phyloP scores from a whole-genome alignment of 2,113 vertebrate species.

The Sigmodon hispidus region DNA sequence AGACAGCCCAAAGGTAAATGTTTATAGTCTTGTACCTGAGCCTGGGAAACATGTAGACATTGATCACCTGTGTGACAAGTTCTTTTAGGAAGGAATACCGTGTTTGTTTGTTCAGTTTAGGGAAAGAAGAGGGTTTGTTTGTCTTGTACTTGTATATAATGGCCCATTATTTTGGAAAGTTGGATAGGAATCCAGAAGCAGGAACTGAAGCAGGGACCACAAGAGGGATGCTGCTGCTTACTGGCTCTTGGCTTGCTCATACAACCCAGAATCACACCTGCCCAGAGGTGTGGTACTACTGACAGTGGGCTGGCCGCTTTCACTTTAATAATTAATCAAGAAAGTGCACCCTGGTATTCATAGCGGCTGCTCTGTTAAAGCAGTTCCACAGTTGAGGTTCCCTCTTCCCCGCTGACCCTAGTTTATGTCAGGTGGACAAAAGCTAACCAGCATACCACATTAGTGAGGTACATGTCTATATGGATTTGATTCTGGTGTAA shows the following conservation, averaged over 20 bases:
- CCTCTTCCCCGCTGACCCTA: neutral
- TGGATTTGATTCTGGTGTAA: neutral
- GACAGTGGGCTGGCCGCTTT: neutral
- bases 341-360: neutral
- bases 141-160: neutral
- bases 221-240: neutral
- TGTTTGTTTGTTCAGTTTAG: neutral
- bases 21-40: neutral
- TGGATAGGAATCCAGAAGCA: too few relatives aligned
- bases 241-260: neutral
- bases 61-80: neutral
- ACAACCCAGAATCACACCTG: neutral
- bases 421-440: neutral
- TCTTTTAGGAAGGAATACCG: neutral
- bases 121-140: neutral
- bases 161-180: neutral
- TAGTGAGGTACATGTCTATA: fast-evolving
- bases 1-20: conserved; percentile 98
- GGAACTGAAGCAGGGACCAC: neutral
- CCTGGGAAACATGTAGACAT: neutral
- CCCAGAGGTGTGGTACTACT: neutral
- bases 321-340: neutral
- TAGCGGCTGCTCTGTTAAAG: neutral
- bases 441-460: neutral
- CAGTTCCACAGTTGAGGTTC: neutral